Percentiles rank a stretch among this genome's conserved stretches.
Conservation (phyloP, 2,797 vertebrate genomes). For the Gymnothorax javanicus region DNA sequence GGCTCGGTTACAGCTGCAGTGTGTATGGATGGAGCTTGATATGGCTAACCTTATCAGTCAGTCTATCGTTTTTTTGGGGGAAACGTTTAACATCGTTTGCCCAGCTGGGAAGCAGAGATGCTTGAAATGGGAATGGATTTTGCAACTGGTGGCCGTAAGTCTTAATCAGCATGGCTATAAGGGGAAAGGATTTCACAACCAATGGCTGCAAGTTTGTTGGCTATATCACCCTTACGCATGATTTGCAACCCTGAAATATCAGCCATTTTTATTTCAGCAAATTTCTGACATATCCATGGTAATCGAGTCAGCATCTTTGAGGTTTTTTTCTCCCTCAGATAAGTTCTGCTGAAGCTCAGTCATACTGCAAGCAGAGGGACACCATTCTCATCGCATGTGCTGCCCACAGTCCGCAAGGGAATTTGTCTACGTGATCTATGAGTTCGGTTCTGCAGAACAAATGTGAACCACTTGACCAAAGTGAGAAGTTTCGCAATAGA, state of each 20-base stretch:
- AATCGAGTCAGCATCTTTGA: background rate
- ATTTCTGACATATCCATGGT: background rate
- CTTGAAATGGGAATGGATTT: background rate
- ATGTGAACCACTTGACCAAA: background rate
- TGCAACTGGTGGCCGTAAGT: too few species aligned
- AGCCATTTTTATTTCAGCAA: background rate
- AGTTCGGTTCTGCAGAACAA: background rate
- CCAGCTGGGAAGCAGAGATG: background rate
- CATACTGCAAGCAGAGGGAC: background rate
- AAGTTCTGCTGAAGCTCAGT: background rate
- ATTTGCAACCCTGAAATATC: background rate
- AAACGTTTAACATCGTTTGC: background rate
- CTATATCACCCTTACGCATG: background rate
- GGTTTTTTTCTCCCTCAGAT: background rate
- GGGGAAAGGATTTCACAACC: background rate
- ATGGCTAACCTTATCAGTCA: background rate
- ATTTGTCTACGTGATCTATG: background rate
- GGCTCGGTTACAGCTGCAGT: constrained; percentile 68
- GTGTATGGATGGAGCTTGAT: constrained; percentile 67
- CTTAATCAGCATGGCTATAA: background rate
- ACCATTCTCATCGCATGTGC: background rate
- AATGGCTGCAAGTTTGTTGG: background rate
- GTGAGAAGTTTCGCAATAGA: background rate
- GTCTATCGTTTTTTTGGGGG: too few species aligned
- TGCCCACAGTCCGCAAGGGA: background rate